Conservation (phyloP, 2,797 vertebrate species). For the Parauchenoglanis punctatus region DNA sequence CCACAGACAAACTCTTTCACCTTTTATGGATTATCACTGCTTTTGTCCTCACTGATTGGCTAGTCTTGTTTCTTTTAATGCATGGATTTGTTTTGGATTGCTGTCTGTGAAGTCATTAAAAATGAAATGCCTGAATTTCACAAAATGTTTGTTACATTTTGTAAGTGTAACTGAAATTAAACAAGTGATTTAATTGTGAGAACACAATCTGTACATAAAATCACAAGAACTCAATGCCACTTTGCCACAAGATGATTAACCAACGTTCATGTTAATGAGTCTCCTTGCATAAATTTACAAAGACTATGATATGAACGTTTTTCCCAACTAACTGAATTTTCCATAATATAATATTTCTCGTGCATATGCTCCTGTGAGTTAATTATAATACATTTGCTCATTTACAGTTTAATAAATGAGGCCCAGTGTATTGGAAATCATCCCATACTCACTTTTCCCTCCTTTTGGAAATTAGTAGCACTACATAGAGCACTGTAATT, state of each 20-base stretch:
- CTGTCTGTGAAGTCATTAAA: neutral
- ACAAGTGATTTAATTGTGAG: neutral
- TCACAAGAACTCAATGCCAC: neutral
- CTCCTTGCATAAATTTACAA: neutral
- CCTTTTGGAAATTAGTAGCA: neutral
- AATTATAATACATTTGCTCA: neutral
- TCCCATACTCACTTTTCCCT: neutral
- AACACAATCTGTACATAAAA: neutral
- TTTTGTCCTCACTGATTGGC: neutral
- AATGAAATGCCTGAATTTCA: neutral
- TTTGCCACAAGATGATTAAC: neutral
- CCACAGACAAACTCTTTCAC: neutral
- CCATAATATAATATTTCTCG: neutral
- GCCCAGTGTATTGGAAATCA: neutral
- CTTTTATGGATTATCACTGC: neutral
- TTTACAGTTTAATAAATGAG: neutral
- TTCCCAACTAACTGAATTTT: neutral
- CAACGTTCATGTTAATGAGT: neutral
- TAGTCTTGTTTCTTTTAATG: neutral
- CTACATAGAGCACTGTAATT: neutral
- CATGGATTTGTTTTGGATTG: neutral
- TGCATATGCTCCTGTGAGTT: too few species aligned
- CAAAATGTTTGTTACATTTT: neutral
- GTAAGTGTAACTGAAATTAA: neutral
- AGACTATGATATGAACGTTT: neutral